Percentiles rank a stretch among this genome's conserved stretches.
These are phyloP conservation scores for Anoplopoma fimbria DNA, from an alignment of 2,113 vertebrate species.

Conservation along the genomic window DNA sequence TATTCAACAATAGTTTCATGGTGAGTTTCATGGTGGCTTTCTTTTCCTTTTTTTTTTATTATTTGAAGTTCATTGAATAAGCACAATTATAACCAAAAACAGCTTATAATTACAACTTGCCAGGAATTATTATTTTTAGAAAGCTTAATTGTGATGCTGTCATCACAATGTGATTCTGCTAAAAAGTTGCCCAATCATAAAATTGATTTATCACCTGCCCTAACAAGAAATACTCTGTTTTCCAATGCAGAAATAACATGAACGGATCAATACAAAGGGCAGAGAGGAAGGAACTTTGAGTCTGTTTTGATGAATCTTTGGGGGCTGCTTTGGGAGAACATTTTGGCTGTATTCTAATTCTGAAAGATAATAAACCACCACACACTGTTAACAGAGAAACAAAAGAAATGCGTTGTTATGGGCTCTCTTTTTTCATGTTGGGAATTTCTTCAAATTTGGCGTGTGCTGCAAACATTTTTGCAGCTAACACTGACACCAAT, in stretches of 20 bases:
- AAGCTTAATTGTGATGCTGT: background rate
- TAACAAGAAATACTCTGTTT: background rate
- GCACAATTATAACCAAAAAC: background rate
- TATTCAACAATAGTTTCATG: too few relatives aligned
- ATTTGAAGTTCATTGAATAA: background rate
- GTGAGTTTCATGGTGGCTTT: too few relatives aligned
- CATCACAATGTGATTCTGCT: too few relatives aligned
- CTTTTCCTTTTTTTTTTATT: background rate
- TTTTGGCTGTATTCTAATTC: conserved; percentile 28
- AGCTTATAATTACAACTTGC: background rate
- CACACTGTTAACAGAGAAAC: background rate
- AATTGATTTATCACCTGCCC: background rate
- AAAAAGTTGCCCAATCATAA: too few relatives aligned
- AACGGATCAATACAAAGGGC: background rate
- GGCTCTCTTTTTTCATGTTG: background rate
- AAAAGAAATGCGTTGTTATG: background rate
- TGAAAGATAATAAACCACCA: conserved; percentile 31
- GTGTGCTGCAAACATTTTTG: background rate
- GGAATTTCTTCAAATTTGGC: background rate
- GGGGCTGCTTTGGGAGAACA: background rate
- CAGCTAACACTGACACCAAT: background rate
- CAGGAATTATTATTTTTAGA: background rate
- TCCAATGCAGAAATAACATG: background rate
- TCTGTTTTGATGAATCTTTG: conserved; percentile 1
- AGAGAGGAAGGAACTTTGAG: conserved; percentile 23